Base-by-base conservation (phyloP, 2,797 vertebrate species). In the Chelmon rostratus region DNA sequence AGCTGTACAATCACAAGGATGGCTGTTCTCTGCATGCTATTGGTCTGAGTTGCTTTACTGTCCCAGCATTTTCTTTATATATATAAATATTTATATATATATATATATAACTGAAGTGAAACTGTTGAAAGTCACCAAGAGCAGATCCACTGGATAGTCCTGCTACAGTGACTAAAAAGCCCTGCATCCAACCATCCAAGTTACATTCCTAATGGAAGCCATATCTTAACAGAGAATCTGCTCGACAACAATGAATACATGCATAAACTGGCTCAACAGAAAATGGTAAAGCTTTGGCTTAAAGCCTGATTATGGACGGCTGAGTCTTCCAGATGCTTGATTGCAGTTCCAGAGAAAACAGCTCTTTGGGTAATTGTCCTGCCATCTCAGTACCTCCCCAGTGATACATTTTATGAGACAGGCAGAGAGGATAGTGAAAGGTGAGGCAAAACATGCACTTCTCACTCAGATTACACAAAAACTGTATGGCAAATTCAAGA, bases 1-100 rank as follows among this genome's bases (percentile, higher is more conserved):
- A 93, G 85, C 92, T 92, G 90, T 88, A 87, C 87, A 89, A 93
- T 92, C 83, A 93, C 85, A 85, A 89, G 86, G 83, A 82, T 83
- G 86, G 77, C 61, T 62, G 61, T 81, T 86, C 52, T 85, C 71
- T 75, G 63, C 68, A 62, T 81, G 68, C 75, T 83, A 68, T 75
- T 82, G 85, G 75, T 71, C 68, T 68, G 83, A 77, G 80, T 73
- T 79, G 80, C 75, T 72, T 54, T 89, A 70, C 64, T 78, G 58
- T 88, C 72, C 83, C 68, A 67, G 65, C 11, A 37, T 64, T 80
- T 85, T 82, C 25, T 62, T 57, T 85, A 81, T 84, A 15, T 37
- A 70, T 65, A 15, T 78, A 88, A 86, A n/a, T n/a, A n/a, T n/a
- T n/a, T n/a, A n/a, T n/a, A n/a, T n/a, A n/a, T n/a, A n/a, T 85